Evolutionary conservation across 2,797 vertebrate species (phyloP).

Genomic region (Protonibea diacanthus): DNA sequence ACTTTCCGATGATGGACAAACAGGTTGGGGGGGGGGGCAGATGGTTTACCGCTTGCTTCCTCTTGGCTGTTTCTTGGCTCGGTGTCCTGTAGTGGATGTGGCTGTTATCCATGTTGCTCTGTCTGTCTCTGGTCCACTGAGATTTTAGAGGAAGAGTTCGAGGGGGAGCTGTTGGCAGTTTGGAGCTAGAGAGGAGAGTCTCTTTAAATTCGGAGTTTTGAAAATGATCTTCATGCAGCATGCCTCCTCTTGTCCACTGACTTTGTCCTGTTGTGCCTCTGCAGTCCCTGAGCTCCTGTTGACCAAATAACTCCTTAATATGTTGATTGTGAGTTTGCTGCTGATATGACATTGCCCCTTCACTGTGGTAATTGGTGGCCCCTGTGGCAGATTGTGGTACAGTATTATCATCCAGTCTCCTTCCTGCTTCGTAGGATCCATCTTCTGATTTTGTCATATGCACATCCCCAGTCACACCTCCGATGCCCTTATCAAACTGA

Average conservation of each 20-base stretch:
- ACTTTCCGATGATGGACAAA: constrained; percentile 82
- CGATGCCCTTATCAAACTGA: constrained; percentile 46
- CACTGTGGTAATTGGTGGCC: constrained; percentile 24
- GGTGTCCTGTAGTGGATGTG: constrained; percentile 81
- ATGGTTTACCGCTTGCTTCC: constrained; percentile 88
- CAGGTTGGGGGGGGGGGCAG: constrained; percentile 71
- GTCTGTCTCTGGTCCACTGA: constrained; percentile 81
- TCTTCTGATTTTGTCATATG: constrained; percentile 61
- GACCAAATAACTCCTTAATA: constrained; percentile 38
- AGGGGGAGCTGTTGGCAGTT: constrained; percentile 73
- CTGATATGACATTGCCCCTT: constrained; percentile 30
- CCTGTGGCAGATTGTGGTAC: constrained; percentile 22
- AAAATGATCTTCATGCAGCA: constrained; percentile 58
- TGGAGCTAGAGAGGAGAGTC: constrained; percentile 49
- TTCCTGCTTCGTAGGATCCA: constrained; percentile 54
- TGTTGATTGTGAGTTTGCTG: constrained; percentile 47
- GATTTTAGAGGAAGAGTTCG: constrained; percentile 81
- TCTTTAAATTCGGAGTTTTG: constrained; percentile 68
- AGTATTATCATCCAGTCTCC: constrained; percentile 38
- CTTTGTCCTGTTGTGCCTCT: constrained; percentile 54
- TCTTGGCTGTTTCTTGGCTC: constrained; percentile 82
- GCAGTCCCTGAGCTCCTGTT: constrained; percentile 65
- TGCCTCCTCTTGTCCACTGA: constrained; percentile 57
- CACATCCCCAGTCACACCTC: constrained; percentile 43
- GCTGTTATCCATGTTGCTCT: constrained; percentile 78